phyloP scores from a whole-genome alignment of 1,140 invertebrate genomes.

The Aculops lycopersici region DNA sequence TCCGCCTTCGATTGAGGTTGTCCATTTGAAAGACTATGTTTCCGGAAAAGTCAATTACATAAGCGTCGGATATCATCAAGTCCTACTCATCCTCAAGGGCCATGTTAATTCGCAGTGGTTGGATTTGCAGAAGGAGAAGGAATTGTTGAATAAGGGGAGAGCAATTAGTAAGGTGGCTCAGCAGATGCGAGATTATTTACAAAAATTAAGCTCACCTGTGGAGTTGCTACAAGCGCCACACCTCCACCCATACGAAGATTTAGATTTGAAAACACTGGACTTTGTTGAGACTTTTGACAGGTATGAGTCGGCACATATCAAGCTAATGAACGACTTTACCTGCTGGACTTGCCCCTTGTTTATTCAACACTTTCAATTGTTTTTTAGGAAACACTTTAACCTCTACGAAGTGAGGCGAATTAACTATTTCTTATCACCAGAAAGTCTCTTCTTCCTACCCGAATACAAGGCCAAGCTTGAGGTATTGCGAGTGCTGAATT shows the following conservation, averaged over 20 bases:
- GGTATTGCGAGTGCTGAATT: conserved; percentile 36
- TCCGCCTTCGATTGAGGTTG: background rate
- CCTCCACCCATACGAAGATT: background rate
- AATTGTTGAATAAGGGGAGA: background rate
- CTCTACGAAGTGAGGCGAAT: conserved; percentile 29
- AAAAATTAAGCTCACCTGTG: background rate
- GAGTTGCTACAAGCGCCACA: background rate
- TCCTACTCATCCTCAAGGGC: background rate
- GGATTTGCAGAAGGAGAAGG: background rate
- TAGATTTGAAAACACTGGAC: background rate
- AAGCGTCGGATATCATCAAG: background rate
- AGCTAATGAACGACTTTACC: background rate
- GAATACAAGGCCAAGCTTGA: conserved; percentile 53
- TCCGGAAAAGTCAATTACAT: background rate
- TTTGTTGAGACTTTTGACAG: background rate
- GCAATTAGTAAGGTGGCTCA: background rate
- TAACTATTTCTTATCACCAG: conserved; percentile 39
- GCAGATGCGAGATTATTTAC: background rate
- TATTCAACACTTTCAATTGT: background rate
- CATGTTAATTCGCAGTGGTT: background rate
- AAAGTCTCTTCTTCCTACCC: conserved; percentile 47
- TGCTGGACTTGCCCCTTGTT: background rate
- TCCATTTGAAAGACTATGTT: background rate
- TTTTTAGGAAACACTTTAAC: background rate
- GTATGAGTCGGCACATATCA: background rate